These are phyloP conservation scores for Paragorgia papillata DNA, from an alignment of 92 coral and sea anemone species.

Conservation along the genomic window DNA sequence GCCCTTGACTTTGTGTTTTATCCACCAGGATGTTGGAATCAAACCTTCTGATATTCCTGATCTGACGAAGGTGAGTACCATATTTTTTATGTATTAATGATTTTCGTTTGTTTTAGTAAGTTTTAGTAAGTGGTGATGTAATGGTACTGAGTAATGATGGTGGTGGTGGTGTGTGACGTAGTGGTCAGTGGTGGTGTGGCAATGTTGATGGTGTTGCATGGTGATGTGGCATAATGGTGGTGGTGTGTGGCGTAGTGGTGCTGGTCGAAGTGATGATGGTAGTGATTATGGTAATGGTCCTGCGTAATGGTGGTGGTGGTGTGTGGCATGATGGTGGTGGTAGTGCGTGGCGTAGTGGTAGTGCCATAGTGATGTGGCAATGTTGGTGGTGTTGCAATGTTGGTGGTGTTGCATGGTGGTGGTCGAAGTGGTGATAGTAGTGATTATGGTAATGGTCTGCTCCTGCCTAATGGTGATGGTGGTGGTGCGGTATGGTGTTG, in stretches of 20 bases:
- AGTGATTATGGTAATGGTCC: not conserved
- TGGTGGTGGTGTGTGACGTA: no score
- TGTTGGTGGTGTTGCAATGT: no score
- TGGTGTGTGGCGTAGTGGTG: not conserved
- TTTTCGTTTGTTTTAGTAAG: no score
- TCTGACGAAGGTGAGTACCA: constrained; percentile 76
- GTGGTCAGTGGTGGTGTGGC: no score
- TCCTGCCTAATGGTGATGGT: not conserved
- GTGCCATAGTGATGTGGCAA: no score
- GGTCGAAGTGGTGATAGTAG: not conserved
- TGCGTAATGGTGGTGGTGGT: not conserved
- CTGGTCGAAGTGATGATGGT: not conserved
- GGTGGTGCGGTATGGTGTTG: no score
- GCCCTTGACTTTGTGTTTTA: not conserved
- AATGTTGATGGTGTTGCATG: not conserved
- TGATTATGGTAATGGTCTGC: not conserved
- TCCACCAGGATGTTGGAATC: constrained; percentile 76
- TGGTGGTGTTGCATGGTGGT: not conserved
- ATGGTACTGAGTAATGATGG: no score
- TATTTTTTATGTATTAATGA: not conserved
- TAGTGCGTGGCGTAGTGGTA: no score
- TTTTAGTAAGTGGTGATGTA: no score
- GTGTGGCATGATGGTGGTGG: not conserved
- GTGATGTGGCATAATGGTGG: not conserved
- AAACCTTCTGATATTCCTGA: constrained; percentile 97